These are phyloP conservation scores for Hippocampus barbouri DNA, from an alignment of 2,113 vertebrate species.

Conservation along the genomic window DNA sequence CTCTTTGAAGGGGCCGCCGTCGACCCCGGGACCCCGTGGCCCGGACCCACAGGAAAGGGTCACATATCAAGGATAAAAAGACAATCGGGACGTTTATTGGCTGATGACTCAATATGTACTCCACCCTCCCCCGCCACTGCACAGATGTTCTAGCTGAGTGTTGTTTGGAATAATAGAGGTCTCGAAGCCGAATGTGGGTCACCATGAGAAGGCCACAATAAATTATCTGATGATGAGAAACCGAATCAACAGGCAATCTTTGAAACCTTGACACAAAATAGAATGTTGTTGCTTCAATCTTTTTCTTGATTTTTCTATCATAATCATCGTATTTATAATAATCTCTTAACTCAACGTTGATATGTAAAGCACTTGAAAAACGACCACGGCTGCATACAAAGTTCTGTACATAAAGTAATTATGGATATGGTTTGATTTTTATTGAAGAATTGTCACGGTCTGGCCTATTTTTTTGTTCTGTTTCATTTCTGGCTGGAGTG, in stretches of 20 bases:
- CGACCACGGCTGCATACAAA: no score
- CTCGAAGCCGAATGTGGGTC: constrained; percentile 15
- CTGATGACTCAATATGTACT: constrained; percentile 5
- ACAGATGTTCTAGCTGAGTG: constrained; percentile 7
- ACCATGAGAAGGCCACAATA: background rate
- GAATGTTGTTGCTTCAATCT: background rate
- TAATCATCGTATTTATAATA: background rate
- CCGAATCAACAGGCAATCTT: background rate
- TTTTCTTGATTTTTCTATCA: background rate
- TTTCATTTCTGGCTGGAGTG: no score
- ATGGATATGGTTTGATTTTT: no score
- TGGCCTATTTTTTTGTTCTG: no score
- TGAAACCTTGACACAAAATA: background rate
- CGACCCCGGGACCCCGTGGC: constrained; percentile 22
- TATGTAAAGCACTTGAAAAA: no score
- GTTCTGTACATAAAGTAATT: no score
- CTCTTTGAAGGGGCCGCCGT: constrained; percentile 56
- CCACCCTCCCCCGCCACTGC: background rate
- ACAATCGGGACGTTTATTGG: constrained; percentile 8
- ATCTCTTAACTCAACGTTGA: no score
- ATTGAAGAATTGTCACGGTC: no score
- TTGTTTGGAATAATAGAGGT: constrained; percentile 4
- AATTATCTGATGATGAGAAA: constrained; percentile 12
- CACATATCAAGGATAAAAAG: constrained; percentile 54
- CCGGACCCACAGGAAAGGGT: constrained; percentile 56